Conservation (phyloP, 1,140 invertebrate species). For the Aphelinus certus region DNA sequence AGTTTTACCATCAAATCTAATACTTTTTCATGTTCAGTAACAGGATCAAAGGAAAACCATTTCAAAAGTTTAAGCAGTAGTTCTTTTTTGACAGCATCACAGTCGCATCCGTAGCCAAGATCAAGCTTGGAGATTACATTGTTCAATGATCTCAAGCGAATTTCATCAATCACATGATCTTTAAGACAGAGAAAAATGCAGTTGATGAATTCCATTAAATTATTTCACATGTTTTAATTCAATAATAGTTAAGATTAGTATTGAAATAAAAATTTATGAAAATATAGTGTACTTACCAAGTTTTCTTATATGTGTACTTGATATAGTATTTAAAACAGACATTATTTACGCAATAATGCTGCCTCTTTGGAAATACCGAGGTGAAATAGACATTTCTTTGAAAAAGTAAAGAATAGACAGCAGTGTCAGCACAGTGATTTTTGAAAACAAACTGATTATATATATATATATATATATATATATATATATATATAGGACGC, state of each 20-base stretch:
- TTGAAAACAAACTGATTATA: too few species aligned
- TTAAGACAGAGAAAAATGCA: constrained; percentile 9
- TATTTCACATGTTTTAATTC: too few species aligned
- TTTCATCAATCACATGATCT: constrained; percentile 61
- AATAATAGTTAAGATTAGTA: neutral
- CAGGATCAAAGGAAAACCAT: constrained; percentile 60
- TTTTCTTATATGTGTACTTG: constrained; percentile 45
- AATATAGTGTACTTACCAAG: constrained; percentile 40
- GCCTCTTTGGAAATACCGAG: too few species aligned
- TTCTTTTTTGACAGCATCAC: constrained; percentile 58
- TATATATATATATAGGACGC: too few species aligned
- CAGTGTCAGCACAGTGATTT: too few species aligned
- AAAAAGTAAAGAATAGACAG: too few species aligned
- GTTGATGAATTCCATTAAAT: neutral
- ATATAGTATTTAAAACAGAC: constrained; percentile 38
- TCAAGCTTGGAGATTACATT: constrained; percentile 62
- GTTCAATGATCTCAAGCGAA: constrained; percentile 57
- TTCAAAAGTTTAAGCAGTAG: constrained; percentile 60
- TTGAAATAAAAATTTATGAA: constrained; percentile 2
- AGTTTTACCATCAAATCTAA: constrained; percentile 57
- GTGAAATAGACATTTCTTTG: too few species aligned
- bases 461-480: too few species aligned
- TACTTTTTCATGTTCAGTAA: constrained; percentile 54
- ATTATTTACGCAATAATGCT: constrained; percentile 28
- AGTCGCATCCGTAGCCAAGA: constrained; percentile 57